Evolutionary conservation across 2,888 invertebrate genomes (phyloP).

Genomic region (Candidula unifasciata): DNA sequence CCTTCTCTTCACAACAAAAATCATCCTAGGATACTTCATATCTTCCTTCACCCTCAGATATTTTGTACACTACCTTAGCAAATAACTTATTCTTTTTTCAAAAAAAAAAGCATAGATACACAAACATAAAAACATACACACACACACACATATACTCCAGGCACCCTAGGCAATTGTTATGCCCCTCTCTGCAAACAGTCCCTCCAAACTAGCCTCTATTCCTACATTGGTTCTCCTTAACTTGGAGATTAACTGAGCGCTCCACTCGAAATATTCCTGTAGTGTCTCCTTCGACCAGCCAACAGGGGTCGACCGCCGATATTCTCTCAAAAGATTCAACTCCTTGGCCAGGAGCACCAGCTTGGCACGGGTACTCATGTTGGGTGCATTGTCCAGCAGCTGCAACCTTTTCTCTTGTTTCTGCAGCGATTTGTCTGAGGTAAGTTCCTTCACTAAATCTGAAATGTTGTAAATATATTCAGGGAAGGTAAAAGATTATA

Average conservation of each 20-base stretch:
- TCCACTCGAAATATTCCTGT: slow-evolving; percentile 84
- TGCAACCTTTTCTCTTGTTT: slow-evolving; percentile 82
- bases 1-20: too few species aligned
- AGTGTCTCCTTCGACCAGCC: slow-evolving; percentile 84
- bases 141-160: background rate
- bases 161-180: background rate
- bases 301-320: slow-evolving; percentile 79
- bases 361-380: slow-evolving; percentile 83
- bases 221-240: slow-evolving; percentile 82
- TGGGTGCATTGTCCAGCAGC: slow-evolving; percentile 83
- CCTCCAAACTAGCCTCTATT: slow-evolving; percentile 80
- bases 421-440: slow-evolving; percentile 85
- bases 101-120: too few species aligned
- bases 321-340: slow-evolving; percentile 87
- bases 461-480: background rate
- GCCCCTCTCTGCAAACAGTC: slow-evolving; percentile 63
- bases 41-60: too few species aligned
- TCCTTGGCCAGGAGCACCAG: slow-evolving; percentile 89
- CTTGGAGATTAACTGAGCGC: slow-evolving; percentile 83
- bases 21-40: too few species aligned
- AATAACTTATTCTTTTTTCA: too few species aligned
- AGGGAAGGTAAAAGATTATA: too few species aligned
- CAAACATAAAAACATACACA: background rate
- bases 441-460: slow-evolving; percentile 78
- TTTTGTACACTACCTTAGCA: too few species aligned